phyloP scores from a whole-genome alignment of 1,140 invertebrate genomes.

The Drosophila biarmipes region DNA sequence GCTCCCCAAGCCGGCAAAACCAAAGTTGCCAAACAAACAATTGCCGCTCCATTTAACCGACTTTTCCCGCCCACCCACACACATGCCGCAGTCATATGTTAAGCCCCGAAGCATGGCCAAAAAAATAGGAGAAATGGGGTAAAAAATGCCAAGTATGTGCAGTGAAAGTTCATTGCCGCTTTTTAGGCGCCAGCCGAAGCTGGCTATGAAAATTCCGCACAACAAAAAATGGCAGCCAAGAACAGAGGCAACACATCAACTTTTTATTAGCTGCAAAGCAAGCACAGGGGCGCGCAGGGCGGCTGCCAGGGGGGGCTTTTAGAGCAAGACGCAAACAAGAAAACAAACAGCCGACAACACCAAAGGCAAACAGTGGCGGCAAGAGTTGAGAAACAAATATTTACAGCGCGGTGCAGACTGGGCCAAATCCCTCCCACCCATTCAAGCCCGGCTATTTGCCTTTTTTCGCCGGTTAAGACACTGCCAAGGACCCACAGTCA shows the following conservation, averaged over 20 bases:
- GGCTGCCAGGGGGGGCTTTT: background rate
- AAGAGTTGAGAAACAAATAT: conserved; percentile 81
- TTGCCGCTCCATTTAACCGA: conserved; percentile 53
- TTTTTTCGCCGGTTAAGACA: conserved; percentile 54
- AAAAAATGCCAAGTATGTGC: conserved; percentile 37
- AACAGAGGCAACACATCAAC: conserved; percentile 64
- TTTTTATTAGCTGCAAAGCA: conserved; percentile 75
- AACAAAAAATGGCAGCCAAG: conserved; percentile 26
- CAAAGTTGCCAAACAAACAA: conserved; percentile 53
- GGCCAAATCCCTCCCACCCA: conserved; percentile 7
- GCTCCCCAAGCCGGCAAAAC: conserved; percentile 34
- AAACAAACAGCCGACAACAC: conserved; percentile 68
- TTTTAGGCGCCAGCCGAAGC: conserved; percentile 50
- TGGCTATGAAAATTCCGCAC: conserved; percentile 29
- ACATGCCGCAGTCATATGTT: conserved; percentile 50
- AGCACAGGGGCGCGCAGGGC: conserved; percentile 24
- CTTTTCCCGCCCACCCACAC: conserved; percentile 28
- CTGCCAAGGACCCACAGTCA: conserved; percentile 55
- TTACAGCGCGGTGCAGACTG: conserved; percentile 56
- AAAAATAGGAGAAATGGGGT: conserved; percentile 6
- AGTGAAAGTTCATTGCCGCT: conserved; percentile 59
- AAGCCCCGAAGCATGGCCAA: conserved; percentile 18
- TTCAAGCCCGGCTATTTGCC: conserved; percentile 37
- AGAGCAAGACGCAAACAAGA: conserved; percentile 42
- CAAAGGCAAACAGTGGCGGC: conserved; percentile 67